These are phyloP conservation scores for Nasonia oneida DNA, from an alignment of 2,888 invertebrate species.

Conservation along the genomic window DNA sequence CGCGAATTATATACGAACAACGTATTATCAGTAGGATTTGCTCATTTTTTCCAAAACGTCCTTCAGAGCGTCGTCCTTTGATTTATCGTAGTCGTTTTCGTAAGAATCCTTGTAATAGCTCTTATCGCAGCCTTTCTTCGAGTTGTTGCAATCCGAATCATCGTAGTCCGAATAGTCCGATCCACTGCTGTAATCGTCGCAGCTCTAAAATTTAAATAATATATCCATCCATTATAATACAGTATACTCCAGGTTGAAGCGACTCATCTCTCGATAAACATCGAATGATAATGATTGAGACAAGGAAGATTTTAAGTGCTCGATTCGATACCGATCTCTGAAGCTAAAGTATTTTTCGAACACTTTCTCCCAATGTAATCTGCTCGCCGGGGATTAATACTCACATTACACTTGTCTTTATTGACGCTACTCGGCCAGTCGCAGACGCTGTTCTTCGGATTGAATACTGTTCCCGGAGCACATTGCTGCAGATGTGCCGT, in stretches of 20 bases:
- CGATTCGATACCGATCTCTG: not conserved
- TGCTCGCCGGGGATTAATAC: not conserved
- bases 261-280: not conserved
- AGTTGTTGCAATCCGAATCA: not conserved
- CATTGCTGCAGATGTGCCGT: conserved; percentile 83
- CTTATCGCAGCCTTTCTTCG: not conserved
- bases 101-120: not conserved
- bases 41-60: not conserved
- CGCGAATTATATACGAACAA: not conserved
- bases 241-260: not conserved
- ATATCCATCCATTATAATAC: not conserved
- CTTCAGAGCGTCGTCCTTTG: not conserved
- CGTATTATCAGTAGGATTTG: not conserved
- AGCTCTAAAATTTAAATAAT: not conserved
- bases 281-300: not conserved
- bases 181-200: not conserved
- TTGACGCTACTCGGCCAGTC: conserved; percentile 83
- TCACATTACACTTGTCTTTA: conserved; percentile 69
- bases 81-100: too few relatives aligned
- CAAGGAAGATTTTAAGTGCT: not conserved
- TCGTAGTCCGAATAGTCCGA: too few relatives aligned
- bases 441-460: conserved; percentile 82
- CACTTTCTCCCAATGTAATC: not conserved
- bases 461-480: conserved; percentile 84
- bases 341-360: not conserved